Evolutionary conservation across 2,797 vertebrate genomes (phyloP), one percentile per base, ranked within the genome.

Genomic region (Semaprochilodus insignis): DNA sequence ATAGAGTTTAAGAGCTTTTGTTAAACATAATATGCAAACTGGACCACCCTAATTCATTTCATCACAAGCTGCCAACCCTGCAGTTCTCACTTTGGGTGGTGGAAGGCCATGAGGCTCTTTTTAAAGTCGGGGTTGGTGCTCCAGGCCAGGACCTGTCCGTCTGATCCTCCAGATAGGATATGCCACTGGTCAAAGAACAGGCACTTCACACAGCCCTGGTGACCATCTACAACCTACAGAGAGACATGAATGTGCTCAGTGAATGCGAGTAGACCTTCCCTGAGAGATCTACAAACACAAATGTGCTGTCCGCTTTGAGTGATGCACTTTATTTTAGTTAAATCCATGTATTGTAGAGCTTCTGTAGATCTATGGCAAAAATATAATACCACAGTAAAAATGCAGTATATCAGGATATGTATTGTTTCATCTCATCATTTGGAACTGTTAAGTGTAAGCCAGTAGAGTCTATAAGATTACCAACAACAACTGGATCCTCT

Each of bases 131-230:
- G 87, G 91, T 89, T 57, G 92, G 93, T 90, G 91, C 97, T 99
- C 97, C 97, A 99, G 69, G 93, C 96, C 89, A 94, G 94, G 86
- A 94, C 95, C 2, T 93, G 93, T 44, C 96, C 95, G 0, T 92
- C 93, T 0, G 17, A 67, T 74, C 97, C 94, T 40, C 96, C 97
- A 0, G 96, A 96, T 3, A 97, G 78, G 0, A 97, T 92, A 83
- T 98, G 95, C 96, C 96, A 97, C 48, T 93, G 78, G 54, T 97
- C 94, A 4, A 96, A 92, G 83, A 92, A 94, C 82, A 99, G 84
- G 86, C 97, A 97, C 63, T 85, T 96, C 40, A 99, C 94, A 0
- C 95, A 86, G 76, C 94, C 94, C 77, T 87, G 89, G 31, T 98
- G 97, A 57, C 92, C 95, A 3, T 85, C 78, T 2, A 98, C 88